phyloP scores from a whole-genome alignment of 1,140 invertebrate genomes.

The Drosophila arawakana region DNA sequence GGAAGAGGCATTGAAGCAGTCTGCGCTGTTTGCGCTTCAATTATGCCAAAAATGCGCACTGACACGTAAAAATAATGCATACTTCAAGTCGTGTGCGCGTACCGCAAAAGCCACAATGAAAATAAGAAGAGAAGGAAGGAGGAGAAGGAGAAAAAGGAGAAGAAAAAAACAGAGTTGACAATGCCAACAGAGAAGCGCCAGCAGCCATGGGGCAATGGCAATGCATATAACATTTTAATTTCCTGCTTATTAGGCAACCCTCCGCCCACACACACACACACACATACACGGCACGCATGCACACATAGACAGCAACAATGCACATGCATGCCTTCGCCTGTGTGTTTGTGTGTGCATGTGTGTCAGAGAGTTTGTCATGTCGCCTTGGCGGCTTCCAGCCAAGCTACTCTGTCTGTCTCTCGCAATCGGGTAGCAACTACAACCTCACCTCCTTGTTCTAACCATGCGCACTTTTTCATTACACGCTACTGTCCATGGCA shows the following conservation, averaged over 20 bases:
- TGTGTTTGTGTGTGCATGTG: constrained; percentile 22
- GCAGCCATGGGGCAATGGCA: constrained; percentile 56
- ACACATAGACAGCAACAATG: constrained; percentile 33
- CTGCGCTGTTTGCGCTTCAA: constrained; percentile 77
- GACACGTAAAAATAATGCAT: constrained; percentile 83
- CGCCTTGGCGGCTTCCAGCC: constrained; percentile 33
- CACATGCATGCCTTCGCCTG: constrained; percentile 10
- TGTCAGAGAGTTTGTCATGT: constrained; percentile 17
- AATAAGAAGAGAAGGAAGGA: constrained; percentile 13
- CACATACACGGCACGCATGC: neutral
- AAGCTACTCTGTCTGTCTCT: neutral
- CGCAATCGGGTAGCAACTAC: neutral
- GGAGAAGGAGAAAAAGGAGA: neutral
- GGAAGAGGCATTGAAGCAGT: constrained; percentile 4
- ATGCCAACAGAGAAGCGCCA: constrained; percentile 45
- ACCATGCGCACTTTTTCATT: constrained; percentile 49
- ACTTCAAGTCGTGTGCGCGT: constrained; percentile 73
- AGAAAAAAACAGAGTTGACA: constrained; percentile 56
- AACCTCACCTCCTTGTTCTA: constrained; percentile 13
- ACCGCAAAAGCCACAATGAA: constrained; percentile 46
- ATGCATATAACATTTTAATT: constrained; percentile 83
- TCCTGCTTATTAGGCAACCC: constrained; percentile 76
- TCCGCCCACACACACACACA: constrained; percentile 35
- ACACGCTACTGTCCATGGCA: constrained; percentile 43
- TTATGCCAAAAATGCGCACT: constrained; percentile 82